phyloP scores from a whole-genome alignment of 1,140 invertebrate genomes.

The Papilio dardanus region DNA sequence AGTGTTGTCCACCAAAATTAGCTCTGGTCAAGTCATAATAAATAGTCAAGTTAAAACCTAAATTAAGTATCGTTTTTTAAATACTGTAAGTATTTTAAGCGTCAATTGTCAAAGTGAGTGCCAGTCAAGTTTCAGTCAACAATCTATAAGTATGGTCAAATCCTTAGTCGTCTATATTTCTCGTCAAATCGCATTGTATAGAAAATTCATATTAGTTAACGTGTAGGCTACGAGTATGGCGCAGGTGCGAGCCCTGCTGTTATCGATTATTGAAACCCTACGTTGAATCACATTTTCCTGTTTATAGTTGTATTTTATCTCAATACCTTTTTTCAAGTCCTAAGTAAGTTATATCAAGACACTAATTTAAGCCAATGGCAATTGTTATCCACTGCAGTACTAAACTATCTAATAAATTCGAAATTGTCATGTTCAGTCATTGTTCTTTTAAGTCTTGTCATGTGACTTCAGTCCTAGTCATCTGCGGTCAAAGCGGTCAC shows the following conservation, averaged over 20 bases:
- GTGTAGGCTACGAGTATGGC: not conserved
- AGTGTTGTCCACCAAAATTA: too few relatives aligned
- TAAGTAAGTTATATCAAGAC: too few relatives aligned
- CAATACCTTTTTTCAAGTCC: too few relatives aligned
- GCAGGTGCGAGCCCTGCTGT: not conserved
- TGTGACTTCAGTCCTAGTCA: not conserved
- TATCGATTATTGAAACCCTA: not conserved
- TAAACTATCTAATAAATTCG: not conserved
- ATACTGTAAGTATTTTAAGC: too few relatives aligned
- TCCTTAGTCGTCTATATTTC: not conserved
- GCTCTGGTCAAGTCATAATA: too few relatives aligned
- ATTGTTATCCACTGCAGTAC: not conserved
- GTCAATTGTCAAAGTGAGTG: not conserved
- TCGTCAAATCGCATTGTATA: not conserved
- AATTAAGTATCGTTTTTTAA: too few relatives aligned
- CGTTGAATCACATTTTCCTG: not conserved
- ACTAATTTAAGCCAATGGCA: not conserved
- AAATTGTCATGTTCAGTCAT: not conserved
- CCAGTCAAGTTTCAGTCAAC: not conserved
- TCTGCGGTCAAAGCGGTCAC: not conserved
- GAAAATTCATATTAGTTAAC: not conserved
- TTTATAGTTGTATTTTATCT: not conserved
- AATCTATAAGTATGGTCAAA: not conserved
- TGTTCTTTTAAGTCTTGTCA: not conserved
- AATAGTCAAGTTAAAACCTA: too few relatives aligned